Evolutionary conservation across 1,140 invertebrate species (phyloP), one percentile per base, ranked within the genome.

Genomic region (Aphidius ervi): DNA sequence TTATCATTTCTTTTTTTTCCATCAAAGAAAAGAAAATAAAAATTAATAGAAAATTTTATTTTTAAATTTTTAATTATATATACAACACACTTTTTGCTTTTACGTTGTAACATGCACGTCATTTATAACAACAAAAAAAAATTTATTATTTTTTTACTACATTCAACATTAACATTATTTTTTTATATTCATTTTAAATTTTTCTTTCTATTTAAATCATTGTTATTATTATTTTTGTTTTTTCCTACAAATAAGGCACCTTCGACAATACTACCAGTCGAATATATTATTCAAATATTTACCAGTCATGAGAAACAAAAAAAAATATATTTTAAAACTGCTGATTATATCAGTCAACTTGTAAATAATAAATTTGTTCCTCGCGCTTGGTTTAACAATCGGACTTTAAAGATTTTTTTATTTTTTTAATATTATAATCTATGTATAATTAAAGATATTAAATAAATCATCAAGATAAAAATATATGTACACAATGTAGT

Each of bases 161-260:
- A 54, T 54, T 41, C 16, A n/a, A 54, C n/a, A 43, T 41, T 42
- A 41, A 54, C 61, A 71, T 70, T 62, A 63, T 68, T 57, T 56
- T 65, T 59, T 23, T 20, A 63, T 65, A 48, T 31, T 20, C 40
- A n/a, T 56, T 59, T 42, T 50, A n/a, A 6, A 41, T 61, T 61
- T 46, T 50, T 58, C 59, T 58, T 65, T 68, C 66, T 64, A 59
- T 61, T 62, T 61, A 65, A 62, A 67, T 56, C 55, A 63, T 53
- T 53, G 42, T 58, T 46, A 68, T 58, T 65, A 65, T 64, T 65
- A 65, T 64, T 60, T 68, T 59, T 61, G 60, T 59, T 64, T 62
- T 68, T 68, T 66, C 70, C 70, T 74, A 74, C 68, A 71, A 75
- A 76, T 79, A 80, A 80, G 78, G 78, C 78, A 80, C 77, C 78